Base-by-base conservation (phyloP, 53 echinoderm and acorn worm genomes). In the Paelopatides confundens region DNA sequence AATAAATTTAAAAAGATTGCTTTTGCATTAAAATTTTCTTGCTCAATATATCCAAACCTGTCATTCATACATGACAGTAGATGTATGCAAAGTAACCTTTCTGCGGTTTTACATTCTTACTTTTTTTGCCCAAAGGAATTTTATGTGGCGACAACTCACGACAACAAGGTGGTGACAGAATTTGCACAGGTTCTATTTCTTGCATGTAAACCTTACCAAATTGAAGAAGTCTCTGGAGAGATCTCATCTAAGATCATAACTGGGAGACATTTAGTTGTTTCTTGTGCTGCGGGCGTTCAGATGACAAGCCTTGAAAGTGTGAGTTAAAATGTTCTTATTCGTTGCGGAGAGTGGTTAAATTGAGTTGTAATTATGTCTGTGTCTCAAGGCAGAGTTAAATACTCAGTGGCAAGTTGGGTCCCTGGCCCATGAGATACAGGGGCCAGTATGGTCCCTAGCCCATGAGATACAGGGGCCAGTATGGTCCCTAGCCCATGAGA, bases 131-230 rank as follows among this genome's bases (percentile, higher is more conserved):
- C n/a, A 33, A 86, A 97, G 97, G 90, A 34, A 17, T 35, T 82
- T 31, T 89, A 90, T 24, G 82, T 95, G 1, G 66, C 76, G 26
- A 94, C 93, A 9, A 93, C 97, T 23, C 78, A 93, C 70, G 86
- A 78, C 66, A 97, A 97, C 62, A 49, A 32, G 3, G 97, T 95
- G 31, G 87, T 95, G 6, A 89, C 90, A 31, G 69, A 26, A 33
- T 14, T 54, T 4, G 85, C 92, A 40, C 27, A 68, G 29, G 82
- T 95, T 9, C 65, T 97, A 5, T 88, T 97, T 63, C 82, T 97
- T 4, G 93, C 95, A 26, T 95, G 95, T 76, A 97, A 97, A 43
- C 97, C 97, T 0, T 93, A 97, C 85, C 95, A 95, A 53, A 92
- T 95, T 46, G 68, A 53, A 21, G 93, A 77, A 6, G 97, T 97